Percentiles rank a stretch among this genome's conserved stretches.
These are phyloP conservation scores for Scleropages formosus DNA, from an alignment of 2,797 vertebrate genomes.

Conservation along the genomic window DNA sequence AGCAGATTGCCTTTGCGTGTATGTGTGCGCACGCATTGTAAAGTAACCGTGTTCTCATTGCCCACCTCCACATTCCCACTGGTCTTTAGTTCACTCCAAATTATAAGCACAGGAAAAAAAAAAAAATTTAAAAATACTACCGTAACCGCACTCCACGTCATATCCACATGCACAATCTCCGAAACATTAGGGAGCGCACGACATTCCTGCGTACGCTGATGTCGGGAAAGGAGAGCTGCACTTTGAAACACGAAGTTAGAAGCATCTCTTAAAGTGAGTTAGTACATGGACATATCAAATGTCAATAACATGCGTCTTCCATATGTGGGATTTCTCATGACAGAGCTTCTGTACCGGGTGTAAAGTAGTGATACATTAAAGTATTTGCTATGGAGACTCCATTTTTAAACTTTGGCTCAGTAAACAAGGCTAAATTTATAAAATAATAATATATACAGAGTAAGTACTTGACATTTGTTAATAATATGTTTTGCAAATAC, in stretches of 20 bases:
- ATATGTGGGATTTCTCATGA: constrained; percentile 12
- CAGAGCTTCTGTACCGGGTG: constrained; percentile 25
- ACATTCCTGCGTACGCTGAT: constrained; percentile 6
- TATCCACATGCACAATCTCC: constrained; percentile 43
- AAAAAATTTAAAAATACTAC: constrained; percentile 52
- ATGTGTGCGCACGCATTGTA: neutral
- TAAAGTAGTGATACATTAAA: constrained; percentile 27
- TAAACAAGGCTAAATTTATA: constrained; percentile 18
- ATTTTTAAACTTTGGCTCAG: constrained; percentile 40
- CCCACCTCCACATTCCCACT: constrained; percentile 8
- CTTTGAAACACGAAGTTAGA: constrained; percentile 26
- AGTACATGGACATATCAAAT: neutral
- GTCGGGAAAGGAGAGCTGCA: neutral
- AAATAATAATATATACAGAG: constrained; percentile 12
- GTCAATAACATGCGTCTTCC: constrained; percentile 10
- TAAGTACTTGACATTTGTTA: constrained; percentile 12
- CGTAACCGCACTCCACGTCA: constrained; percentile 58
- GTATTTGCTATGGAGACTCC: constrained; percentile 15
- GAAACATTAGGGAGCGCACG: constrained; percentile 15
- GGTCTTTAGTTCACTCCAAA: constrained; percentile 27
- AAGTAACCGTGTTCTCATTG: constrained; percentile 7
- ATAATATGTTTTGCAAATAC: constrained; percentile 26
- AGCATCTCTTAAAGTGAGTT: constrained; percentile 13
- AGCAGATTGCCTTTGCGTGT: neutral
- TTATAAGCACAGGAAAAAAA: constrained; percentile 43